Percentiles rank a stretch among this genome's conserved stretches.
Evolutionary conservation across 2,888 invertebrate genomes (phyloP).

Genomic region (Dorcus hopei): DNA sequence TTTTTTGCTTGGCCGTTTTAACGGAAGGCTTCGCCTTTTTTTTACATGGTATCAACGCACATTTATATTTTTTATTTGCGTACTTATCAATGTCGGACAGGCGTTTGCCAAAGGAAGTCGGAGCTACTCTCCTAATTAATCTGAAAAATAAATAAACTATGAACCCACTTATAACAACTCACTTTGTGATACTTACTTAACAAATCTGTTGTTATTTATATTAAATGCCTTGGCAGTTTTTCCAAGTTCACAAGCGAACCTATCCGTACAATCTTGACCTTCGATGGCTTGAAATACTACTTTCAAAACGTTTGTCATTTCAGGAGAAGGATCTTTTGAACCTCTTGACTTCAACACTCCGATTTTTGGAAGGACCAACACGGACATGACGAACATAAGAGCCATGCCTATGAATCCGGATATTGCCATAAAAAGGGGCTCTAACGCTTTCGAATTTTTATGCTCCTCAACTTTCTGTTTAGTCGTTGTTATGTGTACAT

Average conservation of each 20-base stretch:
- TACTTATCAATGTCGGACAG: conserved; percentile 43
- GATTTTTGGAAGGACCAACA: conserved; percentile 53
- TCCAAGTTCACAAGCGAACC: conserved; percentile 50
- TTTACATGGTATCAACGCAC: conserved; percentile 45
- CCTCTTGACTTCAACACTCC: conserved; percentile 36
- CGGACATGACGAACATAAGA: conserved; percentile 53
- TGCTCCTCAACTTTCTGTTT: conserved; percentile 32
- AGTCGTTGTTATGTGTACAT: conserved; percentile 39
- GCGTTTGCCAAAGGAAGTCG: conserved; percentile 39
- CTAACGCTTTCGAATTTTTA: conserved; percentile 46
- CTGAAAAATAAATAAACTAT: conserved; percentile 30
- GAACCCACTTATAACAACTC: not conserved
- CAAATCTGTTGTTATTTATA: conserved; percentile 44
- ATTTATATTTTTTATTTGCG: conserved; percentile 40
- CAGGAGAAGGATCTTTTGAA: conserved; percentile 36
- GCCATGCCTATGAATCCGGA: conserved; percentile 58
- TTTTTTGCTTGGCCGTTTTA: conserved; percentile 3
- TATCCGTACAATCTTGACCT: conserved; percentile 49
- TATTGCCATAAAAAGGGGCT: conserved; percentile 57
- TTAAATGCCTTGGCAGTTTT: conserved; percentile 45
- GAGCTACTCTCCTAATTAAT: conserved; percentile 42
- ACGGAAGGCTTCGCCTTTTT: conserved; percentile 22
- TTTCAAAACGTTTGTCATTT: conserved; percentile 44
- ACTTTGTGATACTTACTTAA: conserved; percentile 39
- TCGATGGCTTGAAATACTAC: conserved; percentile 49